Evolutionary conservation across 2,888 invertebrate genomes (phyloP), one percentile per base, ranked within the genome.

Genomic region (Matsumyia berberina): DNA sequence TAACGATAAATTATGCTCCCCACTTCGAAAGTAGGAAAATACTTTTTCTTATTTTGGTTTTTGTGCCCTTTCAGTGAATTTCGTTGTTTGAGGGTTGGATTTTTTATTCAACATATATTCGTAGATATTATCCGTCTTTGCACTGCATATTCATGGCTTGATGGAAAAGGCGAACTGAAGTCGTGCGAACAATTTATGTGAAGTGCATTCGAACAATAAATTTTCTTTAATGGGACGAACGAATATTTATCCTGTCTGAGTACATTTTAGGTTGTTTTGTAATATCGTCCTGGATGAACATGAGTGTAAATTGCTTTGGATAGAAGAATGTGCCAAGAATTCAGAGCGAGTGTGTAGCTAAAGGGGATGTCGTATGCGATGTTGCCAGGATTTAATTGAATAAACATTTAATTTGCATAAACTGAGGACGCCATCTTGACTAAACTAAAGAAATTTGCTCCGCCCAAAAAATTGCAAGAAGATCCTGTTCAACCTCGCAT

Each of bases 241-340:
- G 69, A 69, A 76, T 81, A 76, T 76, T 81, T 81, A 76, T 76
- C 80, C 76, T 69, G 80, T 80, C 79, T 80, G 79, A 66, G 72
- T n/a, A 49, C 69, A 44, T 69, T 69, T 62, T 76, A 76, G 62
- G 80, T 76, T 46, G 80, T 76, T 69, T 76, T 74, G 67, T 62
- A 76, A 80, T 76, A 62, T 62, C 15, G 33, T 46, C 53, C 8
- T 42, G 33, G 51, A 58, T 19, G 58, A 19, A 67, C 60, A 60
- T 58, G 49, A 53, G 66, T 60, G 58, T 17, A 53, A 58, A 58
- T 73, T 79, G 19, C 33, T 35, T 46, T 64, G 24, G 29, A 31
- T 44, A 12, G 51, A 11, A 46, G 33, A 6, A 9, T 60, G 51
- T 37, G 33, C 12, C 7, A 55, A 51, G 37, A 51, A 31, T 58